Evolutionary conservation across 37 sponge, comb jelly and placozoan species (phyloP).

Genomic region (Theonella swinhoei): DNA sequence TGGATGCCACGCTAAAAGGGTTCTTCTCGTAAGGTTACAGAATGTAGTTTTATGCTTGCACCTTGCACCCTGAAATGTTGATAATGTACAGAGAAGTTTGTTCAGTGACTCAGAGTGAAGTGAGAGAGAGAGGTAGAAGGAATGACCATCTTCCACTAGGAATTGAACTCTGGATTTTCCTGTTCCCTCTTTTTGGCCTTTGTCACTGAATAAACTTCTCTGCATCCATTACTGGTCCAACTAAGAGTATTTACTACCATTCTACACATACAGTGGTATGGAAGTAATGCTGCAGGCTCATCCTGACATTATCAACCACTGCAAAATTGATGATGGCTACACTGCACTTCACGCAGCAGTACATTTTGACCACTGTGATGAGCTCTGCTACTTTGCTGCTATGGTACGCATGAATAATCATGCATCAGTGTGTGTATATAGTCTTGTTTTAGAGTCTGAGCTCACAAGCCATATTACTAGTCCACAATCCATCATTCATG

Average conservation of each 20-base stretch:
- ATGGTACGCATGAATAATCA: conserved; percentile 27
- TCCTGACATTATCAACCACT: conserved; percentile 38
- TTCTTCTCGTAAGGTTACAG: conserved; percentile 47
- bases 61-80: too few species aligned
- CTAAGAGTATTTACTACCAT: too few species aligned
- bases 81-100: background rate
- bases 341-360: conserved; percentile 60
- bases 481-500: too few species aligned
- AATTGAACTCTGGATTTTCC: too few species aligned
- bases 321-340: conserved; percentile 52
- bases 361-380: conserved; percentile 33
- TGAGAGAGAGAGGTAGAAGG: too few species aligned
- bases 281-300: conserved; percentile 31
- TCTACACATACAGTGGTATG: conserved; percentile 26
- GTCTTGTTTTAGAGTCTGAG: background rate
- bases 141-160: too few species aligned
- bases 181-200: too few species aligned
- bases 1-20: conserved; percentile 52
- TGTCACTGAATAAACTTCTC: too few species aligned
- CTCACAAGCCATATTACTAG: background rate
- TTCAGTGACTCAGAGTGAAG: too few species aligned
- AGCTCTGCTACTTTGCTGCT: conserved; percentile 24
- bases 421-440: too few species aligned
- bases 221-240: too few species aligned
- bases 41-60: too few species aligned